A percentile compares a stretch with the other conserved stretches of the same genome.
phyloP scores from a whole-genome alignment of 2,797 vertebrate genomes.

The Antennarius maculatus region DNA sequence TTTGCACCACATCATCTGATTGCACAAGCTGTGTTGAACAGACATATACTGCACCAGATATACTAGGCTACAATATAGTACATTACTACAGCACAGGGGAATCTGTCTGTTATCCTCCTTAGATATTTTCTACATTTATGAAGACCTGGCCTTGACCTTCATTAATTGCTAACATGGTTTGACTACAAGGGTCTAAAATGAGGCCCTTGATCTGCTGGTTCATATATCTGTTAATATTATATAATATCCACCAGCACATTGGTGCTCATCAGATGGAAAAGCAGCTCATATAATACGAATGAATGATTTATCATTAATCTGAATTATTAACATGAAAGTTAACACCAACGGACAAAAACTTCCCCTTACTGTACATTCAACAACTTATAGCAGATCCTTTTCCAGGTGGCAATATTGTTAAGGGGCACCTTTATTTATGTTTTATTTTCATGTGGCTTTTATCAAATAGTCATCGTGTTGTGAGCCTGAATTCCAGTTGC shows the following conservation, averaged over 20 bases:
- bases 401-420: not conserved
- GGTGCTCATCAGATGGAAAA: no score
- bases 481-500: not conserved
- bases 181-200: slow-evolving; percentile 3
- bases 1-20: no score
- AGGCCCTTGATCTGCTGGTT: not conserved
- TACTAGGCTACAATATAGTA: no score
- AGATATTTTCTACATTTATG: slow-evolving; percentile 4
- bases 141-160: slow-evolving; percentile 1
- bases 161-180: slow-evolving; percentile 1
- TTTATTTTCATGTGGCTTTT: not conserved
- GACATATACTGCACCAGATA: no score
- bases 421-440: not conserved
- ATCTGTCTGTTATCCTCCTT: slow-evolving; percentile 7
- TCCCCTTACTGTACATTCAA: not conserved
- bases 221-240: not conserved
- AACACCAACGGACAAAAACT: no score
- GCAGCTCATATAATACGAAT: no score
- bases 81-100: slow-evolving; percentile 3
- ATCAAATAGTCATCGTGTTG: not conserved
- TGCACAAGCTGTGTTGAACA: no score
- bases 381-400: not conserved
- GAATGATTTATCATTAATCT: no score
- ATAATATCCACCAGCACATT: not conserved
- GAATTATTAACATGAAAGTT: no score